Evolutionary conservation across 2,113 vertebrate species (phyloP).

Genomic region (Meles meles): DNA sequence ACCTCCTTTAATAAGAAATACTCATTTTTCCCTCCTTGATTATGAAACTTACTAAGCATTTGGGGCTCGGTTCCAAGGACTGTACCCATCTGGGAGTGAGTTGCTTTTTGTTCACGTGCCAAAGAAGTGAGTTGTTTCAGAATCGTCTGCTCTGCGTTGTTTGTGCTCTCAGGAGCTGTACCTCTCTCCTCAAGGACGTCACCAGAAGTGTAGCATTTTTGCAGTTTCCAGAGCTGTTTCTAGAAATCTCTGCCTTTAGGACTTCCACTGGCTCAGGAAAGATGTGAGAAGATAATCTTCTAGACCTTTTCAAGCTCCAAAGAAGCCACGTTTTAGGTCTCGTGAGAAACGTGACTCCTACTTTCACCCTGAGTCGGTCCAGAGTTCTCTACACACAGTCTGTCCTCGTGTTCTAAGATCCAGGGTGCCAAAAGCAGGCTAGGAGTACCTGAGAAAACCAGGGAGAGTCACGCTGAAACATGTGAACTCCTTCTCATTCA

Average conservation of each 20-base stretch:
- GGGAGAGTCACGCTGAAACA: background rate
- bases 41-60: background rate
- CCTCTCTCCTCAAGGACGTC: background rate
- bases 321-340: background rate
- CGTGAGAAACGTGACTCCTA: background rate
- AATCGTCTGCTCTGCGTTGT: background rate
- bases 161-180: background rate
- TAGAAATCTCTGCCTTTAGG: background rate
- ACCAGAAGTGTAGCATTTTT: background rate
- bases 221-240: background rate
- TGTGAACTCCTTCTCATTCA: background rate
- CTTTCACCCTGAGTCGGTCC: background rate
- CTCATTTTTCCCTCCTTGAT: background rate
- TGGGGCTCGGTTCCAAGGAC: background rate
- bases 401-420: background rate
- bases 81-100: background rate
- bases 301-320: background rate
- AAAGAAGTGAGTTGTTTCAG: background rate
- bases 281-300: background rate
- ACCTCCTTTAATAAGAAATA: slow-evolving; percentile 24
- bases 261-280: background rate
- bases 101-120: background rate
- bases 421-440: background rate
- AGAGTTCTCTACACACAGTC: background rate
- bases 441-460: background rate